These are phyloP conservation scores for Sebastes steindachneri DNA, from an alignment of 2,797 vertebrate species.

Conservation along the genomic window DNA sequence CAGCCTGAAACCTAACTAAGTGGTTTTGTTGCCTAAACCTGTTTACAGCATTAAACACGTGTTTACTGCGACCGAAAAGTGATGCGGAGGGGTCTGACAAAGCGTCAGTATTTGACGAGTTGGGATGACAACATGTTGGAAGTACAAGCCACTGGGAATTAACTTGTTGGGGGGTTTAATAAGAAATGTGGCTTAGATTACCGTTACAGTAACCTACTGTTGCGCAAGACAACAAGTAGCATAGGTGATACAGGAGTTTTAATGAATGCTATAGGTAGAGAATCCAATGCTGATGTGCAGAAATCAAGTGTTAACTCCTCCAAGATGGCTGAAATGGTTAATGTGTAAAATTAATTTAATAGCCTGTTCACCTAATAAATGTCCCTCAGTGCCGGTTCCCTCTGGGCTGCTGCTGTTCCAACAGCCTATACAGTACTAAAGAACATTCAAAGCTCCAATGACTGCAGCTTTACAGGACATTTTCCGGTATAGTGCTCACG, in stretches of 20 bases:
- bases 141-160: background rate
- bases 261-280: background rate
- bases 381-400: slow-evolving; percentile 4
- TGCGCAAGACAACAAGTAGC: background rate
- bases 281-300: background rate
- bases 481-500: background rate
- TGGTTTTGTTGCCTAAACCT: too few species aligned
- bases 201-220: background rate
- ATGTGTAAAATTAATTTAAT: slow-evolving; percentile 32
- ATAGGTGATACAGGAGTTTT: background rate
- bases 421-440: slow-evolving; percentile 5
- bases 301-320: background rate
- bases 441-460: slow-evolving; percentile 23
- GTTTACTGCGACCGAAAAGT: too few species aligned
- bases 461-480: slow-evolving; percentile 17
- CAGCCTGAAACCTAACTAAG: too few species aligned
- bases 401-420: slow-evolving; percentile 24
- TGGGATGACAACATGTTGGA: background rate
- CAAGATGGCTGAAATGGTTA: background rate
- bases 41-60: too few species aligned
- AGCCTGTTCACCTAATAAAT: slow-evolving; percentile 36
- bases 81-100: too few species aligned
- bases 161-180: background rate
- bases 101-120: too few species aligned
- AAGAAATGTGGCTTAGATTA: background rate